Base-by-base conservation (phyloP, 2,113 vertebrate species). In the Ceyx melanurus region DNA sequence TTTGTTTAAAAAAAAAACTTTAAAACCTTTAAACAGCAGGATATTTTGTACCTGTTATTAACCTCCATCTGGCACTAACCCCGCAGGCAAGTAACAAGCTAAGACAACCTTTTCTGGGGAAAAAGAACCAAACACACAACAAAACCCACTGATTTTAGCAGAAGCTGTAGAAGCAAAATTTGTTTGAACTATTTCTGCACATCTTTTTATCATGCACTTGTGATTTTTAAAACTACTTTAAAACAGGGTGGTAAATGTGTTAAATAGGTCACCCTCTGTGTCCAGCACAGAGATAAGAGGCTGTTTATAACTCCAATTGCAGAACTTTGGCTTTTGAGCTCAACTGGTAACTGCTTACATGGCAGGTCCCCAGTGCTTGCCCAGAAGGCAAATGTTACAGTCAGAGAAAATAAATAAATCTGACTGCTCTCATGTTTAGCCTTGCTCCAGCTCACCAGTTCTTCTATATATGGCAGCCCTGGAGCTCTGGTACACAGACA, bases 341-440 rank as follows among this genome's bases (percentile, higher is more conserved):
- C 83, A 75, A 68, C 65, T 89, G 86, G 86, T 96, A 92, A 90
- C 73, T 92, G 84, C 85, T 95, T 92, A 77, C 75, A 82, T 3
- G 20, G 87, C 89, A 96, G 54, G 56, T 86, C 79, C 88, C 54
- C 64, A 66, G 50, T 70, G 58, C 75, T 85, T 88, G 71, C 67
- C 89, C 54, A 85, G 85, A 82, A 95, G 91, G 82, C 75, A 73
- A 92, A 73, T 43, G 79, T 70, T 94, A 65, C 42, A 79, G 45
- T 50, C 84, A 85, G 64, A 94, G 46, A 62, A 91, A 92, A 91
- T 91, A 95, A 92, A 94, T 82, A 94, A 89, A 95, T 89, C 50
- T 95, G 94, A 89, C 78, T 92, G 54, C 64, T 95, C 58, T 66
- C 78, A 16, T 89, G 82, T 35, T 77, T 50, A 92, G 79, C 60